A percentile compares a stretch with the other conserved stretches of the same genome.
Evolutionary conservation across 2,888 invertebrate genomes (phyloP).

Genomic region (Netelia fuscicornis): DNA sequence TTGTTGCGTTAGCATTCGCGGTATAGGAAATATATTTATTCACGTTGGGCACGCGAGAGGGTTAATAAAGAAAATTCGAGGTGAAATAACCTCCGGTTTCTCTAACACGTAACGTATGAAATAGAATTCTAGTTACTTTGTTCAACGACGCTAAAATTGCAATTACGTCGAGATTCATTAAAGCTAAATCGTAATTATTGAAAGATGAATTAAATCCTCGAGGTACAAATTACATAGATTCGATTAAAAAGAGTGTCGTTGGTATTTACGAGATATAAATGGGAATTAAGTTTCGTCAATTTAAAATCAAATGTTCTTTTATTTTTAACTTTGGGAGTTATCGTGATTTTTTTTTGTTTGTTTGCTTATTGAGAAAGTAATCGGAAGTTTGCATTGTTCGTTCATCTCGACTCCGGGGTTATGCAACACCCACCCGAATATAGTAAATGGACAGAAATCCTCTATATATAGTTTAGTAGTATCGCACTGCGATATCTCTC

Average conservation of each 20-base stretch:
- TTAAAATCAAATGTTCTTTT: too few relatives aligned
- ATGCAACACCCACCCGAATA: slow-evolving; percentile 9
- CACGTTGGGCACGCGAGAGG: slow-evolving; percentile 38
- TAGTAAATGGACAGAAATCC: slow-evolving; percentile 19
- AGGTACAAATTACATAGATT: too few relatives aligned
- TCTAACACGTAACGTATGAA: too few relatives aligned
- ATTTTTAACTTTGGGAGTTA: too few relatives aligned
- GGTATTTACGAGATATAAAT: too few relatives aligned
- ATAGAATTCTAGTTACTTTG: too few relatives aligned
- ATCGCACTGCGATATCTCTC: slow-evolving; percentile 69
- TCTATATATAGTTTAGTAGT: slow-evolving; percentile 28
- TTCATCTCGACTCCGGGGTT: background rate
- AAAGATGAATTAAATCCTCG: too few relatives aligned
- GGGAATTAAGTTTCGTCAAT: too few relatives aligned
- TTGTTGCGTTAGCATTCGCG: slow-evolving; percentile 33
- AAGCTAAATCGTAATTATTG: too few relatives aligned
- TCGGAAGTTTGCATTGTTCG: background rate
- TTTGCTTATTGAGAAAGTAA: background rate
- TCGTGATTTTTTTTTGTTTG: background rate
- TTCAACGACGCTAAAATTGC: too few relatives aligned
- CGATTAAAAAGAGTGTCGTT: too few relatives aligned
- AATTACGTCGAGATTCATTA: too few relatives aligned
- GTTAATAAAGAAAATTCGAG: background rate
- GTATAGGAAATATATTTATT: slow-evolving; percentile 50
- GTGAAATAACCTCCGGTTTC: background rate